Conservation (phyloP, 2,888 invertebrate species). For the Hemistola chrysoprasaria region DNA sequence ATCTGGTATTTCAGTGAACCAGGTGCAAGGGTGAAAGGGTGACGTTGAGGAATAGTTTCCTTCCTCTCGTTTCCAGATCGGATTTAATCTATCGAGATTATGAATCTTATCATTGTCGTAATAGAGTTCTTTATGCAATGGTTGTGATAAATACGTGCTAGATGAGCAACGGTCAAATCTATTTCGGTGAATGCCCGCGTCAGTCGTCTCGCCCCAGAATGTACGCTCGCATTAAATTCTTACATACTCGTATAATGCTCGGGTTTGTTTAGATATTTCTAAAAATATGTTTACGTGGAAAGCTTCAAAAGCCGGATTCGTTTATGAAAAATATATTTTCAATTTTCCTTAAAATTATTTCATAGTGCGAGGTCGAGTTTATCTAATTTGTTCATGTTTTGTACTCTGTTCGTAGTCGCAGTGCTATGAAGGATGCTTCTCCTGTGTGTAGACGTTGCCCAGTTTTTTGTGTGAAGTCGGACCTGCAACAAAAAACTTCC, state of each 20-base stretch:
- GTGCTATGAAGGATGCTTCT: conserved; percentile 61
- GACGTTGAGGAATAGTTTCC: conserved; percentile 55
- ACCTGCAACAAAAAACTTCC: conserved; percentile 63
- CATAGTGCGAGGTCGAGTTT: conserved; percentile 56
- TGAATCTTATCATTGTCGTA: conserved; percentile 31
- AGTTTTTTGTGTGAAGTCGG: conserved; percentile 57
- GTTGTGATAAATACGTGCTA: conserved; percentile 38
- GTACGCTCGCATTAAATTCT: conserved; percentile 24
- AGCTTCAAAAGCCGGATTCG: conserved; percentile 8
- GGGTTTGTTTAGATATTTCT: conserved; percentile 19
- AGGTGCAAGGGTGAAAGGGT: conserved; percentile 27
- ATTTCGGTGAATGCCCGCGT: conserved; percentile 59
- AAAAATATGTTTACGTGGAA: conserved; percentile 12
- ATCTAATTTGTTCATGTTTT: conserved; percentile 15
- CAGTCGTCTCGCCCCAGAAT: conserved; percentile 44
- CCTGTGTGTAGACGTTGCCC: conserved; percentile 76
- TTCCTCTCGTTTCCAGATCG: conserved; percentile 33
- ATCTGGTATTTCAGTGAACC: conserved; percentile 20
- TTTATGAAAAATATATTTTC: conserved; percentile 27
- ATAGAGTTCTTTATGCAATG: conserved; percentile 39
- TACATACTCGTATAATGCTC: conserved; percentile 3
- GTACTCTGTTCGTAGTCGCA: too few species aligned
- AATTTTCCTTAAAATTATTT: conserved; percentile 27
- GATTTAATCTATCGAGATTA: conserved; percentile 22
- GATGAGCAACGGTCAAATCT: conserved; percentile 57